These are phyloP conservation scores for Gymnodraco acuticeps DNA, from an alignment of 2,797 vertebrate genomes.

Conservation along the genomic window DNA sequence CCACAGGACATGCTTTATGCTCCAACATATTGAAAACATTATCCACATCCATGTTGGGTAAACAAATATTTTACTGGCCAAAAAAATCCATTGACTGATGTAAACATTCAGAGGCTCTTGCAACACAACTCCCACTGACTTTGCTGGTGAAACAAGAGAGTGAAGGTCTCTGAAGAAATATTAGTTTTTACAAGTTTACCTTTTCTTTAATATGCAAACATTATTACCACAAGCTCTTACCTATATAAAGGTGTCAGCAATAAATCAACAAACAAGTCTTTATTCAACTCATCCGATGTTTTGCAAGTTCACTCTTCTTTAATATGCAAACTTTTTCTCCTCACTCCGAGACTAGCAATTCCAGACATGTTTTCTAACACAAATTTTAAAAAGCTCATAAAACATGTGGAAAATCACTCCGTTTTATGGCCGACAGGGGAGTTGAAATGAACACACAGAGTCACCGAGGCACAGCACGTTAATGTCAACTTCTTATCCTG, in stretches of 20 bases:
- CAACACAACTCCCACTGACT: conserved; percentile 30
- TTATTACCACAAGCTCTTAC: background rate
- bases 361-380: conserved; percentile 5
- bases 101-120: conserved; percentile 48
- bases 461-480: conserved; percentile 15
- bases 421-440: conserved; percentile 35
- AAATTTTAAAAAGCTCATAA: conserved; percentile 33
- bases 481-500: conserved; percentile 30
- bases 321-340: background rate
- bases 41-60: conserved; percentile 54
- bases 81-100: conserved; percentile 44
- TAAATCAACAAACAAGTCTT: background rate
- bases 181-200: background rate
- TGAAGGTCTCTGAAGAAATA: background rate
- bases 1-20: conserved; percentile 69
- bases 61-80: conserved; percentile 64
- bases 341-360: background rate
- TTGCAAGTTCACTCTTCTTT: background rate
- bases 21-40: conserved; percentile 71
- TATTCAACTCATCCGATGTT: background rate
- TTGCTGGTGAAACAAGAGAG: conserved; percentile 1
- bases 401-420: conserved; percentile 41
- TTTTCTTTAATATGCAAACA: background rate
- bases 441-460: conserved; percentile 35
- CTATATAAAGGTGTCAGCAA: background rate